phyloP scores from a whole-genome alignment of 2,797 vertebrate genomes.

The Anguilla anguilla region DNA sequence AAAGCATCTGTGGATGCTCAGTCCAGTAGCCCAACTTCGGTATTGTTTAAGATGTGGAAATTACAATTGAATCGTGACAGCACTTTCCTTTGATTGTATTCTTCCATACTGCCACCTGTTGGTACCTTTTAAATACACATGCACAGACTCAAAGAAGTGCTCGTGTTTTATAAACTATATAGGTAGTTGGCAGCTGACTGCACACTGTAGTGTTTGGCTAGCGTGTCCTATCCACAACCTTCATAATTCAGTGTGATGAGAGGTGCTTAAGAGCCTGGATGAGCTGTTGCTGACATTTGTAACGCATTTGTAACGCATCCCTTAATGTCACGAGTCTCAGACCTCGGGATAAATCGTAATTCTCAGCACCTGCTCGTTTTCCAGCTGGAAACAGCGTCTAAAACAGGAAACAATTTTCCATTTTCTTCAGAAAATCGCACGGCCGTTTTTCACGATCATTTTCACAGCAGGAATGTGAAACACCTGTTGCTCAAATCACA shows the following conservation, averaged over 20 bases:
- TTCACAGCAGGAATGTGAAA: conserved; percentile 16
- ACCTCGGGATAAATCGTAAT: background rate
- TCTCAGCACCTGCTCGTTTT: background rate
- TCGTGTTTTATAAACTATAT: background rate
- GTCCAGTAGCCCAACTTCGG: background rate
- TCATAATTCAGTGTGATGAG: background rate
- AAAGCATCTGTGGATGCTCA: background rate
- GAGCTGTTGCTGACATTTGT: background rate
- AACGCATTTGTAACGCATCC: background rate
- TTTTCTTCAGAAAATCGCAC: background rate
- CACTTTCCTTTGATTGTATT: background rate
- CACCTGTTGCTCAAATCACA: conserved; percentile 25
- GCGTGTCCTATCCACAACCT: background rate
- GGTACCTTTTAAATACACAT: background rate
- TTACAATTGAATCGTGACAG: background rate
- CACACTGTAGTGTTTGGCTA: background rate
- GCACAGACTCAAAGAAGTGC: background rate
- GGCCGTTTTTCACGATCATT: conserved; percentile 1
- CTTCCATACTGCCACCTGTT: background rate
- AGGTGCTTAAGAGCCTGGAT: background rate
- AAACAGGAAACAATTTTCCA: conserved; percentile 21
- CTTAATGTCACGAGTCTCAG: background rate
- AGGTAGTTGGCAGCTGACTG: background rate
- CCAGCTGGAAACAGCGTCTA: background rate
- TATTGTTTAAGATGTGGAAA: background rate